Evolutionary conservation across 1,140 invertebrate genomes (phyloP), one percentile per base, ranked within the genome.

Genomic region (Galleria mellonella): DNA sequence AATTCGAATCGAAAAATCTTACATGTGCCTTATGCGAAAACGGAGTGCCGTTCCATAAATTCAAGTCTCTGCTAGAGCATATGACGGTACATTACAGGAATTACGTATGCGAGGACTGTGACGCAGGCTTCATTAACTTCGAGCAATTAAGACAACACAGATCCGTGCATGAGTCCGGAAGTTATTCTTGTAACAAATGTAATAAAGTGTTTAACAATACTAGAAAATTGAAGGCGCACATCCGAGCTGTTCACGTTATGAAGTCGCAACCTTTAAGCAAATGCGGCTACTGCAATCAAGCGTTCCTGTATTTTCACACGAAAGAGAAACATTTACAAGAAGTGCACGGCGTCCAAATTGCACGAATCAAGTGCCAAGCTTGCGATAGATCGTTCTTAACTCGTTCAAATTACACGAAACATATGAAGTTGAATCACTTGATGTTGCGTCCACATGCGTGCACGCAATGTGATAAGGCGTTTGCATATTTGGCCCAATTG

Each of bases 11-110:
- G 17, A 23, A 23, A 0, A 48, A 38, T 9, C 35, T 73, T 1
- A 36, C 32, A 9, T 76, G 17, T 6, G 17, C 17, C 6, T 3
- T 23, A 23, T 23, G 17, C 6, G 30, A 37, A 17, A 64, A 68
- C 4, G 17, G 17, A 23, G 6, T 23, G 6, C 43, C 51, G 1
- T 23, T 23, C 6, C 6, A 23, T 23, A 23, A 23, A 0, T 74
- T 78, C 17, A 62, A 64, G 2, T 42, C 68, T 0, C 38, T 76
- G 2, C 65, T 76, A 32, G 46, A 62, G 8, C 75, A 79, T 31
- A 79, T 79, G 75, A 73, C 72, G 28, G 40, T 43, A 1, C 75
- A 79, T 50, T 79, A 58, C 11, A 58, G 71, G n/a, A 79, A 72
- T 30, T 73, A 58, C 28, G 57, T 69, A 0, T 79, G 75, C 41